Evolutionary conservation across 1,140 invertebrate species (phyloP).

Genomic region (Caerostris darwini): DNA sequence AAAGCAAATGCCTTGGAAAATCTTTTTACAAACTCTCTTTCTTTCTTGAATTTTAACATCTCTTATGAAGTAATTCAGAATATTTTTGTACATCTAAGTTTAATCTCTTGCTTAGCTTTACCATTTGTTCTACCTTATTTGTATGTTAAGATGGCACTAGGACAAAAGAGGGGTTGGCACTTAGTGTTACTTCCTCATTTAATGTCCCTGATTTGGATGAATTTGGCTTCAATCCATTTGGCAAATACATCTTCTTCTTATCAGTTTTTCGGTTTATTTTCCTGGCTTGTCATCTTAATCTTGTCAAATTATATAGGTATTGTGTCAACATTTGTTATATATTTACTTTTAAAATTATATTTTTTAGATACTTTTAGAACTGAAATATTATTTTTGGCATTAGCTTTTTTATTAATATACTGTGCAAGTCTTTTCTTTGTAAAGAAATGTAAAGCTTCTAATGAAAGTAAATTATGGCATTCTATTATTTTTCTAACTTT

Average conservation of each 20-base stretch:
- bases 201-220: slow-evolving; percentile 66
- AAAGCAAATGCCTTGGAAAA: slow-evolving; percentile 63
- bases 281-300: slow-evolving; percentile 66
- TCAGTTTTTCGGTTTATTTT: slow-evolving; percentile 57
- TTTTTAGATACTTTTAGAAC: neutral
- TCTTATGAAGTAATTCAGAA: slow-evolving; percentile 56
- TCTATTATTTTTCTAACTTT: slow-evolving; percentile 31
- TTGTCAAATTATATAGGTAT: slow-evolving; percentile 53
- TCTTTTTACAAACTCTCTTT: slow-evolving; percentile 1
- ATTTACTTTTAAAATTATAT: slow-evolving; percentile 23
- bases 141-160: slow-evolving; percentile 68
- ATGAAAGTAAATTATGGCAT: slow-evolving; percentile 59
- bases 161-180: slow-evolving; percentile 59
- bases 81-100: slow-evolving; percentile 56
- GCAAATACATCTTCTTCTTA: neutral
- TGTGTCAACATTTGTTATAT: slow-evolving; percentile 42
- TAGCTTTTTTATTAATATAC: slow-evolving; percentile 58
- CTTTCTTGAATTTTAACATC: slow-evolving; percentile 63
- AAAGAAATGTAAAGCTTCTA: slow-evolving; percentile 58
- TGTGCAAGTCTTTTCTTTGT: neutral
- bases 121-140: slow-evolving; percentile 75
- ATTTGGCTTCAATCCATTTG: slow-evolving; percentile 74
- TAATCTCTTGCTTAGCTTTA: slow-evolving; percentile 68
- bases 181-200: slow-evolving; percentile 73
- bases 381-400: slow-evolving; percentile 18